A percentile compares a stretch with the other conserved stretches of the same genome.
These are phyloP conservation scores for Eupsittula cactorum DNA, from an alignment of 2,113 vertebrate species.

Conservation along the genomic window DNA sequence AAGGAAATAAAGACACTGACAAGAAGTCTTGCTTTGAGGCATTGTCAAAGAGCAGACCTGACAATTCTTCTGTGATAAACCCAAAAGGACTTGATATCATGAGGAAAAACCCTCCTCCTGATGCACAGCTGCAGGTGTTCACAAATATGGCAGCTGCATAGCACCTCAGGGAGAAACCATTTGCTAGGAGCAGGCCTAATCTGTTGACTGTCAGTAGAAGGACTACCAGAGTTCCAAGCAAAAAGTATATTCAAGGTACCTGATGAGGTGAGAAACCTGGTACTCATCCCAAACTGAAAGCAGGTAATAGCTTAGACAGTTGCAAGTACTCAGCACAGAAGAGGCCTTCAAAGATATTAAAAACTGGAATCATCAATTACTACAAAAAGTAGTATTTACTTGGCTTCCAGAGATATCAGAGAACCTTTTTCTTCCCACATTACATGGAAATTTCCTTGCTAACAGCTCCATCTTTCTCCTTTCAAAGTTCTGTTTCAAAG, in stretches of 20 bases:
- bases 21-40: not conserved
- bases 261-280: not conserved
- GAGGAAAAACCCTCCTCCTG: not conserved
- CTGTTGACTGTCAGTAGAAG: not conserved
- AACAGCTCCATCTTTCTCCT: not conserved
- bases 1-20: not conserved
- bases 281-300: not conserved
- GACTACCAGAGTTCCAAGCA: not conserved
- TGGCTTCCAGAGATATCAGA: not conserved
- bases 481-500: not conserved
- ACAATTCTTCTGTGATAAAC: not conserved
- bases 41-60: not conserved
- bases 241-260: not conserved
- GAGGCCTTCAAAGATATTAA: not conserved
- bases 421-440: not conserved
- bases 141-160: not conserved
- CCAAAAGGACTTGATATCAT: not conserved
- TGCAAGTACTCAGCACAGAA: not conserved
- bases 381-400: not conserved
- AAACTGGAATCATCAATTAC: not conserved
- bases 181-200: not conserved
- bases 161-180: not conserved
- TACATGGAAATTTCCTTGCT: not conserved
- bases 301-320: not conserved
- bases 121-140: not conserved